Percentiles rank a stretch among this genome's conserved stretches.
phyloP scores from a whole-genome alignment of 1,140 invertebrate species.

The Caerostris extrusa region DNA sequence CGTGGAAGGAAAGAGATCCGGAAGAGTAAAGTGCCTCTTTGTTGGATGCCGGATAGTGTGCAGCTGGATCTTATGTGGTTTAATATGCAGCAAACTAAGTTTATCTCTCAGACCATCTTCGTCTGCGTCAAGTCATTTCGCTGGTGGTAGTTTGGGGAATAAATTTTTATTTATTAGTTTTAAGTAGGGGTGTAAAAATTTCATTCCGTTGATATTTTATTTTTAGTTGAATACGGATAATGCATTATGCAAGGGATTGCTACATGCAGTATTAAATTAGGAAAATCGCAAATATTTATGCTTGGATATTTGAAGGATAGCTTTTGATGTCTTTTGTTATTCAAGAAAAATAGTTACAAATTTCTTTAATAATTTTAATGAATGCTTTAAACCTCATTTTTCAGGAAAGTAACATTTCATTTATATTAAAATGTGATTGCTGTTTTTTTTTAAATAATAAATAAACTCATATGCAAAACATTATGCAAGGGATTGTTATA shows the following conservation, averaged over 20 bases:
- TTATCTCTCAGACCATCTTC: not conserved
- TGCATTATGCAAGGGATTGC: too few relatives aligned
- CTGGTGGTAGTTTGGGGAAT: not conserved
- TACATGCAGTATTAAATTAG: too few relatives aligned
- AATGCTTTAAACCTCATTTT: too few relatives aligned
- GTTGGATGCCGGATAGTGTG: not conserved
- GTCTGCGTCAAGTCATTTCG: not conserved
- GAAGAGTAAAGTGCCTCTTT: conserved; percentile 18
- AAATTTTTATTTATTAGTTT: not conserved
- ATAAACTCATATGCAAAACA: not conserved
- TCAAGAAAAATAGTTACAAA: too few relatives aligned
- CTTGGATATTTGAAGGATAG: too few relatives aligned
- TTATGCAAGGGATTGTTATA: too few relatives aligned
- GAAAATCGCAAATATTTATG: too few relatives aligned
- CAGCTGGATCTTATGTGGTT: not conserved
- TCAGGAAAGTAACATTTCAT: too few relatives aligned
- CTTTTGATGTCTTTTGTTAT: too few relatives aligned
- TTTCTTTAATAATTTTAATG: too few relatives aligned
- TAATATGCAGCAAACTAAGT: not conserved
- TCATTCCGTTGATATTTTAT: not conserved
- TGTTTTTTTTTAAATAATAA: too few relatives aligned
- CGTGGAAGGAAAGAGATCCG: not conserved
- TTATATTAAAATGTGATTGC: too few relatives aligned
- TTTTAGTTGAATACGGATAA: not conserved
- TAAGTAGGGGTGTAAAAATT: not conserved